These are phyloP conservation scores for Ernsta delagoae DNA, from an alignment of 2,888 invertebrate species.

Conservation along the genomic window DNA sequence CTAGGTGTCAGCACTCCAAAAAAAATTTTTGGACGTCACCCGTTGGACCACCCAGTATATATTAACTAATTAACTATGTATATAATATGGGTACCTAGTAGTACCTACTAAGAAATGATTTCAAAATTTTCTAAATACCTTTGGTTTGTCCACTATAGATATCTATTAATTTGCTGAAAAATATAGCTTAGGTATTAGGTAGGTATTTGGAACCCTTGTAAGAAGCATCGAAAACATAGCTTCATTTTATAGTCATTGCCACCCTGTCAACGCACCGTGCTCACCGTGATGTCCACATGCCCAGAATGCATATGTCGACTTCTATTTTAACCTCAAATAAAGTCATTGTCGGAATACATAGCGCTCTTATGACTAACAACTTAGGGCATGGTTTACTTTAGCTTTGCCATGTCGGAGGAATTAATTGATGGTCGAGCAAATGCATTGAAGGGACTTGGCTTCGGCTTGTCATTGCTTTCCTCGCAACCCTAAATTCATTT, in stretches of 20 bases:
- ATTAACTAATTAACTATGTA: too few species aligned
- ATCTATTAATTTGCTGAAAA: too few species aligned
- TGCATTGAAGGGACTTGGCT: slow-evolving; percentile 67
- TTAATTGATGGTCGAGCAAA: slow-evolving; percentile 42
- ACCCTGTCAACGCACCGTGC: slow-evolving; percentile 74
- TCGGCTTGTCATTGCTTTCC: slow-evolving; percentile 81
- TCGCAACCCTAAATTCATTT: slow-evolving; percentile 82
- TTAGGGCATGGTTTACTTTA: slow-evolving; percentile 8
- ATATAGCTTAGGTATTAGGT: too few species aligned
- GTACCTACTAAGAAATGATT: too few species aligned
- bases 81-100: too few species aligned
- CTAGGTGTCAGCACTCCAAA: too few species aligned
- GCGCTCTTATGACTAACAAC: slow-evolving; percentile 8
- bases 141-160: too few species aligned
- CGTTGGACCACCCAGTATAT: too few species aligned
- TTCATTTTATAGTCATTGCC: neutral
- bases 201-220: too few species aligned
- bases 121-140: too few species aligned
- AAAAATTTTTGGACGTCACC: too few species aligned
- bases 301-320: slow-evolving; percentile 69
- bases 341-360: neutral
- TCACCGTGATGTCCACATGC: slow-evolving; percentile 65
- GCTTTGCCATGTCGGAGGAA: neutral
- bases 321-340: slow-evolving; percentile 52
- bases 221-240: neutral